Percentiles rank a stretch among this genome's conserved stretches.
phyloP scores from a whole-genome alignment of 2,113 vertebrate species.

The Vicugna pacos region DNA sequence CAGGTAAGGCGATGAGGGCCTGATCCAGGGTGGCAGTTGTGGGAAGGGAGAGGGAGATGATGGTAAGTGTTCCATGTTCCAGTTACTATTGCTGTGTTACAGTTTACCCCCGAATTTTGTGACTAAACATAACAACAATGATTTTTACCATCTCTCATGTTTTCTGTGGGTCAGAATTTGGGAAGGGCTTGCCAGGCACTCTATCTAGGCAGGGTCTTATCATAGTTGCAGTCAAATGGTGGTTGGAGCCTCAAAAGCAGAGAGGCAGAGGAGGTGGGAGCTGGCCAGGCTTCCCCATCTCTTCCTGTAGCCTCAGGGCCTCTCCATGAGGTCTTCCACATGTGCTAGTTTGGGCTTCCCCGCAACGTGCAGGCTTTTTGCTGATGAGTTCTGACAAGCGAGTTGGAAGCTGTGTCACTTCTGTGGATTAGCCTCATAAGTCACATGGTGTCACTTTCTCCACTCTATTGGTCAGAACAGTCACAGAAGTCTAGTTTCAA shows the following conservation, averaged over 20 bases:
- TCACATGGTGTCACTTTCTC: not conserved
- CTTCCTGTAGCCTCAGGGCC: not conserved
- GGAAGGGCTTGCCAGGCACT: not conserved
- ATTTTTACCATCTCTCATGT: not conserved
- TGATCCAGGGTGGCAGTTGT: not conserved
- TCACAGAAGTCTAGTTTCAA: not conserved
- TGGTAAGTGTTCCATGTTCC: not conserved
- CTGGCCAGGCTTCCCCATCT: not conserved
- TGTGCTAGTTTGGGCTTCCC: not conserved
- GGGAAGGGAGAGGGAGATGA: not conserved
- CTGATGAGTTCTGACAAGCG: not conserved
- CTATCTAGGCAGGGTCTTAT: not conserved
- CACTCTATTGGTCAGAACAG: not conserved
- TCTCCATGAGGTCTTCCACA: not conserved
- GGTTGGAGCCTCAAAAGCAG: not conserved
- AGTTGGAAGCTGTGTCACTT: not conserved
- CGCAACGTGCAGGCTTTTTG: not conserved
- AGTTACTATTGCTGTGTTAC: not conserved
- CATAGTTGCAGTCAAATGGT: not conserved
- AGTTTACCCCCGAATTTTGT: not conserved
- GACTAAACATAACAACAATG: not conserved
- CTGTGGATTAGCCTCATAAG: not conserved
- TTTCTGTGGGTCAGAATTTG: not conserved
- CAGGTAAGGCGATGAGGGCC: not conserved
- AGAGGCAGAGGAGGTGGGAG: too few relatives aligned